Evolutionary conservation across 2,888 invertebrate species (phyloP), one percentile per base, ranked within the genome.

Genomic region (Pollenia labialis): DNA sequence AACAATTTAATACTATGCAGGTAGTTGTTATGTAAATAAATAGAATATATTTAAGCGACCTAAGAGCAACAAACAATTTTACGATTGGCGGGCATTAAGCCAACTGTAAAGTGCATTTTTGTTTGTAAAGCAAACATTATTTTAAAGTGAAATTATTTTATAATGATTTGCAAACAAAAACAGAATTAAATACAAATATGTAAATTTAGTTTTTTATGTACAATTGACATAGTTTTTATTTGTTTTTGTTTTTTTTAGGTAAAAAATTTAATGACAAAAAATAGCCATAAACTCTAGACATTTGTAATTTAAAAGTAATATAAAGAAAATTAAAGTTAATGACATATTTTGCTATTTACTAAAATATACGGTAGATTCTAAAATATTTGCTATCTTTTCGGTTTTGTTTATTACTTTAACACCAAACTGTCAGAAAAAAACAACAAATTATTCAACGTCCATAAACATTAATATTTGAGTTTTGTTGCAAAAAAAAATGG

Each of bases 101-200:
- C 86, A 86, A 86, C 12, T 72, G 52, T 48, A 66, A 80, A 72
- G 54, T 72, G 54, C 71, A 76, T 75, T 66, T 76, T 75, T 76
- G 52, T 74, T 77, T 62, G 16, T 42, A 32, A 32, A 46, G 18
- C 18, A 68, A 18, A 46, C 18, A 69, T 72, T 64, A 60, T 52
- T 68, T 82, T 60, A 32, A 69, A 75, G n/a, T 23, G 18, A 62
- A 71, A 18, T 68, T 81, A 16, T 58, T 60, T 81, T 74, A n/a
- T 50, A 81, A 66, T 74, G 48, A 56, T 50, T 80, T 60, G 8
- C 52, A 60, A 60, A 14, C 8, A 32, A 69, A 44, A 56, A 32
- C 32, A 62, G 50, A 68, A 18, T 60, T 60, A 50, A 62, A 62
- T 14, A 40, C 4, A 68, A 68, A 32, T 46, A 80, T 52, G 7